Evolutionary conservation across 2,888 invertebrate species (phyloP).

Genomic region (Drosophila ezoana): DNA sequence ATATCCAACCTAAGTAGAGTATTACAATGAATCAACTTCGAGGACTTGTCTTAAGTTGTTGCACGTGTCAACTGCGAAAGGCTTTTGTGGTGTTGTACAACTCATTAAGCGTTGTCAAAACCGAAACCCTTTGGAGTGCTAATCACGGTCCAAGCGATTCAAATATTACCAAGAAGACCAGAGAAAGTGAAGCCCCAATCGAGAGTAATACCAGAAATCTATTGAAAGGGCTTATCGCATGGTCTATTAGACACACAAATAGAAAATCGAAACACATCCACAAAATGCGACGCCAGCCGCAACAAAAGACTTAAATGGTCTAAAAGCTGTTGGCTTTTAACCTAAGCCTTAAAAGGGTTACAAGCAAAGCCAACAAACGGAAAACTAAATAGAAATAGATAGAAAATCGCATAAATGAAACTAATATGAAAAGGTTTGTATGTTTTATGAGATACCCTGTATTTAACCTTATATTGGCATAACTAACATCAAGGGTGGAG

Average conservation of each 20-base stretch:
- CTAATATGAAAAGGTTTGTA: background rate
- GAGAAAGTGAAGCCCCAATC: slow-evolving; percentile 44
- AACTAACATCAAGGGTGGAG: no score
- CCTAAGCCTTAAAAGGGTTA: slow-evolving; percentile 35
- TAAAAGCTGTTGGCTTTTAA: slow-evolving; percentile 46
- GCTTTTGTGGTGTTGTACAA: slow-evolving; percentile 42
- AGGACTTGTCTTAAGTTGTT: slow-evolving; percentile 20
- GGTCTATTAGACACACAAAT: slow-evolving; percentile 36
- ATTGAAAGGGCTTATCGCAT: slow-evolving; percentile 29
- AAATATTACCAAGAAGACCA: slow-evolving; percentile 19
- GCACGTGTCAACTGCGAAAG: slow-evolving; percentile 33
- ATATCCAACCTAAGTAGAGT: slow-evolving; percentile 10
- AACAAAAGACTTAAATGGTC: slow-evolving; percentile 66
- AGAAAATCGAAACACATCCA: slow-evolving; percentile 26
- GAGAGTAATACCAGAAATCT: slow-evolving; percentile 47
- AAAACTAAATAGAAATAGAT: background rate
- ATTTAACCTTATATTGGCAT: background rate
- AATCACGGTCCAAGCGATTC: slow-evolving; percentile 26
- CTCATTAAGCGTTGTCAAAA: slow-evolving; percentile 59
- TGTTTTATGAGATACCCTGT: background rate
- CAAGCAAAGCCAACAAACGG: background rate
- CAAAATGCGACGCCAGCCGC: slow-evolving; percentile 24
- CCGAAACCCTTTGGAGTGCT: slow-evolving; percentile 16
- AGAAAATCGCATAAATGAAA: slow-evolving; percentile 7
- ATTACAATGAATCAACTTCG: slow-evolving; percentile 11